phyloP scores from a whole-genome alignment of 2,113 vertebrate genomes.

The Trinectes maculatus region DNA sequence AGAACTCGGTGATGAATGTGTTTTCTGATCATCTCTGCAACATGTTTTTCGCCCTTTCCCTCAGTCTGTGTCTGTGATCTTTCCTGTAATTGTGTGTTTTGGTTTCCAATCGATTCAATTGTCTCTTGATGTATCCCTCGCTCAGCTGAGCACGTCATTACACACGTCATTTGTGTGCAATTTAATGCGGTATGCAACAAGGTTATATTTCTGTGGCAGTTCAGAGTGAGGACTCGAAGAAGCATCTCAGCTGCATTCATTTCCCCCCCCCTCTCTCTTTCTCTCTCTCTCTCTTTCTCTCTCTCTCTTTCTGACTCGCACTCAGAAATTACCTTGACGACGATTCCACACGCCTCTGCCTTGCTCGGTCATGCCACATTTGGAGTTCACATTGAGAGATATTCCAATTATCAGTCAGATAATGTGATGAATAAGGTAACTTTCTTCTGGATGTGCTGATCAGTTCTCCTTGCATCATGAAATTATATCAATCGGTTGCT shows the following conservation, averaged over 20 bases:
- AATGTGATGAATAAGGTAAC: constrained; percentile 47
- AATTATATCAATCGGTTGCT: constrained; percentile 7
- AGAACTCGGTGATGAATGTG: constrained; percentile 10
- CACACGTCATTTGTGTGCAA: constrained; percentile 65
- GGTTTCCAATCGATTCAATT: constrained; percentile 67
- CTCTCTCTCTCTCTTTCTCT: constrained; percentile 35
- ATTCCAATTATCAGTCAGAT: constrained; percentile 51
- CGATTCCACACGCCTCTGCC: constrained; percentile 32
- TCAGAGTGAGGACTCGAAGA: constrained; percentile 50
- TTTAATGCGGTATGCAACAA: constrained; percentile 60
- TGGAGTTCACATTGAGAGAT: constrained; percentile 50
- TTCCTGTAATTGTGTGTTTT: constrained; percentile 61
- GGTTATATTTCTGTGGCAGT: constrained; percentile 62
- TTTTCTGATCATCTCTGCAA: constrained; percentile 29
- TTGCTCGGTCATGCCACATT: constrained; percentile 47
- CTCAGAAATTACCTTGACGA: constrained; percentile 57
- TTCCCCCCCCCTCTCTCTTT: constrained; percentile 52
- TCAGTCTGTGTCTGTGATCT: constrained; percentile 34
- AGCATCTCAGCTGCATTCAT: constrained; percentile 60
- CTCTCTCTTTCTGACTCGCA: constrained; percentile 6
- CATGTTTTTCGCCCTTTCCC: constrained; percentile 10
- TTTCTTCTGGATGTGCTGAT: constrained; percentile 37
- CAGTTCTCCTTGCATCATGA: constrained; percentile 27
- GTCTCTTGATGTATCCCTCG: constrained; percentile 65
- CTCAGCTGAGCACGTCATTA: constrained; percentile 69